Base-by-base conservation (phyloP, 2,797 vertebrate species). In the Hipposideros larvatus region DNA sequence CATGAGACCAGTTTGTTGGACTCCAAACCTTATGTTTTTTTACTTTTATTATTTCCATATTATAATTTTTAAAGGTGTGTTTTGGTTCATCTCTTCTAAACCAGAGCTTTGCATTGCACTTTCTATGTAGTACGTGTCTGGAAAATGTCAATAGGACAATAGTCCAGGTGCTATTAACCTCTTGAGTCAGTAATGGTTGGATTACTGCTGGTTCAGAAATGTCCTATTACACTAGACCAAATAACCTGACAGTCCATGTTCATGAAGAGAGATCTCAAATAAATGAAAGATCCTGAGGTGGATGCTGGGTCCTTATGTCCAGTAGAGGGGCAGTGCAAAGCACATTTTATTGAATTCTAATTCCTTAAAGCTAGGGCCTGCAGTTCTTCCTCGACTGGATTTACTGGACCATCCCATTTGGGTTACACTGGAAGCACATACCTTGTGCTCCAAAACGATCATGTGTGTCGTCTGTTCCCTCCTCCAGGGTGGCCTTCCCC, bases 51-150 rank as follows among this genome's bases (percentile, higher is more conserved):
- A n/a, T 80, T 70, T 57, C 53, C 46, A n/a, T 24, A 48, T 15
- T 90, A 66, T 41, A 93, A 82, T 92, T 74, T 86, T 75, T 70
- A 82, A 92, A 95, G 15, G 1, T 74, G 43, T 46, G 74, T 24
- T 43, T 68, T 70, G 61, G 55, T 37, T 88, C 57, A 10, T 24
- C 13, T 83, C 43, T 70, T 70, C 79, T 82, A 61, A 80, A 55
- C 24, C 26, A 66, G 51, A 61, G 24, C 34, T 90, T 70, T 75
- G 24, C 31, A 28, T 21, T 80, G 55, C 5, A 10, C 46, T 70
- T 90, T 95, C 16, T 46, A 34, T 48, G 15, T 53, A 92, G 22
- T 48, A 57, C 0, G 11, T 48, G n/a, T 37, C 31, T 82, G 37
- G 68, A 82, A 86, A 77, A 83, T 87, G 16, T 90, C 55, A 74